Conservation (phyloP, 2,113 vertebrate species). For the Phaethornis superciliosus region DNA sequence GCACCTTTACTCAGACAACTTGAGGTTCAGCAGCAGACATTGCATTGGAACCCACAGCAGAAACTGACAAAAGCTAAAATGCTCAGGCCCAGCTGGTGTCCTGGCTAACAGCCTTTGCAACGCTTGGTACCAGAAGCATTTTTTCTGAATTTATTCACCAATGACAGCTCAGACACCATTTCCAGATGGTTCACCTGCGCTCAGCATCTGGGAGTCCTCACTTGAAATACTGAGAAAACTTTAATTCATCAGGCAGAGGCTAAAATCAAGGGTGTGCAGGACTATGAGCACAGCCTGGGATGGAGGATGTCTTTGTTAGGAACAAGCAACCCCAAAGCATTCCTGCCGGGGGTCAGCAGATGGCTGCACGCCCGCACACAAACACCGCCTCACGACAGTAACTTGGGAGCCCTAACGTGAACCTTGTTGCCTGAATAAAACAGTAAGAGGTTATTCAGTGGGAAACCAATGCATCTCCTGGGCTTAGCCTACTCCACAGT, state of each 20-base stretch:
- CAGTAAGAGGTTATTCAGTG: no score
- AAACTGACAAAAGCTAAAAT: rapidly evolving
- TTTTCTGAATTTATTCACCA: not conserved
- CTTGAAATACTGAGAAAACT: not conserved
- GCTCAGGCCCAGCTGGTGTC: rapidly evolving
- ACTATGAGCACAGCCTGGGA: no score
- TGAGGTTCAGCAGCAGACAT: rapidly evolving
- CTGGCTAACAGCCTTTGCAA: not conserved
- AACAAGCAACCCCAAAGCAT: no score
- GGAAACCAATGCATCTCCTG: no score
- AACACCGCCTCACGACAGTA: no score
- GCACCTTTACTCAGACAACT: not conserved
- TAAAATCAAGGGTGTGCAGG: not conserved
- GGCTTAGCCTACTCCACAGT: no score
- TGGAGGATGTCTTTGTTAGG: no score
- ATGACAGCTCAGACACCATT: rapidly evolving
- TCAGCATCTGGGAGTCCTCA: rapidly evolving
- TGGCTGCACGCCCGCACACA: no score
- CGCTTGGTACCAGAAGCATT: rapidly evolving
- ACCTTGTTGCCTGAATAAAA: no score
- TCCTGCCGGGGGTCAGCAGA: no score
- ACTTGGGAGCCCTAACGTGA: no score
- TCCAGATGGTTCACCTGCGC: not conserved
- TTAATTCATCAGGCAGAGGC: not conserved
- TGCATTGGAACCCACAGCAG: not conserved